These are phyloP conservation scores for Amphipyra berbera DNA, from an alignment of 2,888 invertebrate genomes.

Conservation along the genomic window DNA sequence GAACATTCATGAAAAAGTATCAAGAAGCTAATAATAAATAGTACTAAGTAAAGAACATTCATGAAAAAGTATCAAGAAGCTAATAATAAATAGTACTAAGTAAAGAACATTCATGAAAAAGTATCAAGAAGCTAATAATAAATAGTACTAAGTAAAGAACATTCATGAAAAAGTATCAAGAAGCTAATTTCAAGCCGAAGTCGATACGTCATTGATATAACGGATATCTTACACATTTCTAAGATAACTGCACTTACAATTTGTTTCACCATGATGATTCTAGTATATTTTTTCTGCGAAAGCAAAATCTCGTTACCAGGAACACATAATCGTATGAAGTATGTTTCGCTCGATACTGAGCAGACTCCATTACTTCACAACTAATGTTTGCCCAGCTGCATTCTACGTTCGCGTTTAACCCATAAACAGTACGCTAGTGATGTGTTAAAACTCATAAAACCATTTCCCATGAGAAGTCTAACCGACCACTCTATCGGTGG, in stretches of 20 bases:
- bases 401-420: constrained; percentile 47
- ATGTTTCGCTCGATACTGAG: constrained; percentile 14
- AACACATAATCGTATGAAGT: constrained; percentile 19
- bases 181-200: background rate
- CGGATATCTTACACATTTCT: background rate
- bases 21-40: no score
- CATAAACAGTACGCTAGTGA: constrained; percentile 55
- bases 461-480: constrained; percentile 64
- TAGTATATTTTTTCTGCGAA: constrained; percentile 26
- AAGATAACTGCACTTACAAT: constrained; percentile 21
- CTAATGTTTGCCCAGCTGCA: constrained; percentile 60
- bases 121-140: no score
- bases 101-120: no score
- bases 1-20: no score
- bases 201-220: background rate
- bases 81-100: no score
- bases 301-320: constrained; percentile 32
- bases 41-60: no score
- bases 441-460: constrained; percentile 67
- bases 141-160: no score
- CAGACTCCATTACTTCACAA: constrained; percentile 39
- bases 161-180: no score
- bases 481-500: constrained; percentile 27
- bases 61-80: no score
- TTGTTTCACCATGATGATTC: background rate